phyloP scores from a whole-genome alignment of 2,888 invertebrate genomes.

The Biston betularia region DNA sequence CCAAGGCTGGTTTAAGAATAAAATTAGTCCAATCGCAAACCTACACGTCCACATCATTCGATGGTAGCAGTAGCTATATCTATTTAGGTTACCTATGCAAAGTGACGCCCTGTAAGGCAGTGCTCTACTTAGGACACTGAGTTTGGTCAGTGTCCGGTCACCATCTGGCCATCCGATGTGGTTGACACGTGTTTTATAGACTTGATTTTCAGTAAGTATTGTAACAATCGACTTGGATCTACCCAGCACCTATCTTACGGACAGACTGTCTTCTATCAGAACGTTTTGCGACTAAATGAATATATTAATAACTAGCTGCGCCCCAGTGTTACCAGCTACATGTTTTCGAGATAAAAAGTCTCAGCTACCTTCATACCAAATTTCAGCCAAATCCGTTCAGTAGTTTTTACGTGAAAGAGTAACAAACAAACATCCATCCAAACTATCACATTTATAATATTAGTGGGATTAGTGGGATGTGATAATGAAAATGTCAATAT shows the following conservation, averaged over 20 bases:
- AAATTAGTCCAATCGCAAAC: not conserved
- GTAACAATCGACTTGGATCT: too few relatives aligned
- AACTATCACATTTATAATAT: too few relatives aligned
- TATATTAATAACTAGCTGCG: not conserved
- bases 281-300: not conserved
- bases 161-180: slow-evolving; percentile 48
- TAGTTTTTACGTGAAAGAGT: too few relatives aligned
- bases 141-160: slow-evolving; percentile 35
- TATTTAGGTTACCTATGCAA: slow-evolving; percentile 38
- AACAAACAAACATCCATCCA: too few relatives aligned
- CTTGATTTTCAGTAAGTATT: slow-evolving; percentile 16
- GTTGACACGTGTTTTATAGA: slow-evolving; percentile 34
- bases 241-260: not conserved
- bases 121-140: slow-evolving; percentile 36
- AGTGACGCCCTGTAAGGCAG: slow-evolving; percentile 34
- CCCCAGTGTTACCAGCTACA: too few relatives aligned
- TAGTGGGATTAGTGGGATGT: too few relatives aligned
- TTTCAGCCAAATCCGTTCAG: too few relatives aligned
- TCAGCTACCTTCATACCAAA: too few relatives aligned
- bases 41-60: slow-evolving; percentile 3
- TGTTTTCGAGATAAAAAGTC: too few relatives aligned
- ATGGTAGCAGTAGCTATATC: slow-evolving; percentile 24
- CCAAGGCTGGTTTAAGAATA: not conserved
- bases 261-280: too few relatives aligned
- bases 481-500: too few relatives aligned